Base-by-base conservation (phyloP, 2,888 invertebrate species). In the Nomada lathburiana region DNA sequence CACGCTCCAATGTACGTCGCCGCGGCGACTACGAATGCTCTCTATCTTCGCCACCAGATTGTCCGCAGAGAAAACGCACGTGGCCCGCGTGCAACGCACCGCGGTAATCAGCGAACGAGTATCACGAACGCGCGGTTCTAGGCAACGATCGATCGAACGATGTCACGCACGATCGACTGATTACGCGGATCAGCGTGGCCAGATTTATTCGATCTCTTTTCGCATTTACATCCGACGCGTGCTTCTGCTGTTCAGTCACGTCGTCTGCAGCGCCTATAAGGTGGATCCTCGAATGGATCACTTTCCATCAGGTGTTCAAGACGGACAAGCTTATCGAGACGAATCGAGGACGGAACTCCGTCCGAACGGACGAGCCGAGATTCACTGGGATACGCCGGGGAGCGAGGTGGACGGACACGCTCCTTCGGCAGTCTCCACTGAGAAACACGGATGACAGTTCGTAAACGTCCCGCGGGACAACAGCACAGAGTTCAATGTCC, bases 231-330 rank as follows among this genome's bases (percentile, higher is more conserved):
- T 63, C 18, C 20, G 63, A 59, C 50, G 50, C 50, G 65, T 44
- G 47, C 50, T 29, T 70, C 50, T 44, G 47, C 47, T 23, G 68
- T 47, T 86, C 64, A 86, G 59, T 52, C 73, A 83, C 92, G 92
- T 80, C 93, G 91, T 86, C 92, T 89, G 73, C 89, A 91, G 78
- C 92, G 91, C 79, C 91, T 83, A 83, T 91, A 91, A 23, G 93
- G 92, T 86, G 93, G 93, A 91, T 93, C 92, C 86, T 92, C 92
- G 90, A 90, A 91, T 86, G 93, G 92, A 86, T 92, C 91, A 89
- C 91, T 92, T 90, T 92, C 93, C 83, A 83, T 83, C 16, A 74
- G 67, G 79, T 83, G 79, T 69, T 74, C 69, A 36, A 23, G 65
- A 13, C 18, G 10, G 42, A 20, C 2, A 16, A 3, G 23, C 52